Base-by-base conservation (phyloP, 2,113 vertebrate species). In the Lycaon pictus region DNA sequence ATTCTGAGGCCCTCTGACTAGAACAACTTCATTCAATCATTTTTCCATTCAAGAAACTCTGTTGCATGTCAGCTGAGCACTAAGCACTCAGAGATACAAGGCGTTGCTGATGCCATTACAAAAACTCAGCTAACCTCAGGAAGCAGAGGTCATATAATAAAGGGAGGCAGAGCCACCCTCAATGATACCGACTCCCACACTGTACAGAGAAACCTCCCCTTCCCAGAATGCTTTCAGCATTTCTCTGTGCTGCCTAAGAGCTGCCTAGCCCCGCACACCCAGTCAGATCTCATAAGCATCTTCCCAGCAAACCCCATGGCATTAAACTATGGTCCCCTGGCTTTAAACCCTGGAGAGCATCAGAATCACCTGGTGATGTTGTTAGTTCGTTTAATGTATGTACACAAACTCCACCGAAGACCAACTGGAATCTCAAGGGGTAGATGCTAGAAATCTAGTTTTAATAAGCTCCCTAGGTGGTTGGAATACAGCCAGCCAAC, bases 21-120 rank as follows among this genome's bases (percentile, higher is more conserved):
- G 65, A 95, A 77, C 69, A 92, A 71, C 77, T 12, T 81, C 43
- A 93, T 69, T 90, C 35, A 72, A 92, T 95, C 60, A 88, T 92
- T 48, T 96, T 76, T 81, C 37, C 25, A 81, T 71, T 87, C 71
- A 90, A 71, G 56, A 92, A 94, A 92, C 35, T 91, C 20, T 58
- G 8, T 69, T 88, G 35, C 37, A 37, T 79, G 53, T 88, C 80
- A 89, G 1, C 83, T 15, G 37, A 72, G 29, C 19, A 76, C 62
- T 60, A 43, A 88, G n/a, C 11, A 29, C 37, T 84, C 48, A 80
- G 58, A 93, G 37, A 43, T 83, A 20, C 89, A 37, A 96, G 56
- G 22, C 51, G 55, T 11, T 90, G 20, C 51, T 89, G 25, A 60
- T 93, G 37, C 72, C 90, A 16, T 58, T 32, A 88, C 43, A 43